Evolutionary conservation across 2,797 vertebrate genomes (phyloP).

Genomic region (Lagodon rhomboides): DNA sequence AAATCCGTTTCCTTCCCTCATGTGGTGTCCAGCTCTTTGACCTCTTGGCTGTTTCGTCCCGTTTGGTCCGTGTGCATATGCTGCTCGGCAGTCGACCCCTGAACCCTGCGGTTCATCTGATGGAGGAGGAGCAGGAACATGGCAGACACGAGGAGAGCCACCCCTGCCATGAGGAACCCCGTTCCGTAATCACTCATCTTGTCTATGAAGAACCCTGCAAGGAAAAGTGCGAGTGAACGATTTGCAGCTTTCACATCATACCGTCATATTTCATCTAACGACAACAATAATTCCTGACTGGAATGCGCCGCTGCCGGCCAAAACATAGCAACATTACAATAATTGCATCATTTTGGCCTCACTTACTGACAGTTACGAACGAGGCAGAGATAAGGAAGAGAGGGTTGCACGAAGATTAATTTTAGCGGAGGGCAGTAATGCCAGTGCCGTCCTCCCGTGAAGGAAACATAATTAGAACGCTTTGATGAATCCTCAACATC

Average conservation of each 20-base stretch:
- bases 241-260: background rate
- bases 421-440: constrained; percentile 35
- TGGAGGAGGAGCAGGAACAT: constrained; percentile 77
- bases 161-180: constrained; percentile 76
- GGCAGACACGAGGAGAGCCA: constrained; percentile 72
- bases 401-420: constrained; percentile 34
- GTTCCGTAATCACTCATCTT: constrained; percentile 75
- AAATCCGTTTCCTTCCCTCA: background rate
- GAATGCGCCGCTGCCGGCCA: background rate
- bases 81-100: background rate
- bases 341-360: constrained; percentile 8
- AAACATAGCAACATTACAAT: background rate
- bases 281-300: background rate
- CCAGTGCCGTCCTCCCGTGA: constrained; percentile 19
- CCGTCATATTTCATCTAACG: background rate
- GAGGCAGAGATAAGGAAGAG: constrained; percentile 5
- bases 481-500: constrained; percentile 66
- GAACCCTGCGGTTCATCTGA: constrained; percentile 66
- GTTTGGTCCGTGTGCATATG: background rate
- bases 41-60: constrained; percentile 3
- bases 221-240: background rate
- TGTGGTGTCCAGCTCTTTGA: constrained; percentile 20
- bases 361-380: constrained; percentile 15
- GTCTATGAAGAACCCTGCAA: constrained; percentile 80
- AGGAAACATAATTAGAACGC: constrained; percentile 65